Conservation (phyloP, 92 coral and sea anemone genomes). For the Parazoanthus darwini region DNA sequence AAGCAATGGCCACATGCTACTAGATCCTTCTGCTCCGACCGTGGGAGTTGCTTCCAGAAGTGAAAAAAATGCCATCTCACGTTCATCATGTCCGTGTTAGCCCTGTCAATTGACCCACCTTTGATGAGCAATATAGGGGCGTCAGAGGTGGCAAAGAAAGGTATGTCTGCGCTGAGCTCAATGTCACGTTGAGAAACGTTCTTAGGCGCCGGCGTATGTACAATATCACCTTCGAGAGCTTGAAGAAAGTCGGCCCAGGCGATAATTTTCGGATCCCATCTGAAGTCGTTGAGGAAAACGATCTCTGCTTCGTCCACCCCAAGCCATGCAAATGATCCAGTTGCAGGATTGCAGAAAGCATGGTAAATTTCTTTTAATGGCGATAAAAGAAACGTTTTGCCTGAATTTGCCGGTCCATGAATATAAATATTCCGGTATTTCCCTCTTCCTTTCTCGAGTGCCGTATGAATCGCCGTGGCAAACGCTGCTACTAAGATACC, state of each 20-base stretch:
- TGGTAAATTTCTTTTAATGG: background rate
- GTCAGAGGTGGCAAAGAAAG: conserved; percentile 51
- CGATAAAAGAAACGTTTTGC: background rate
- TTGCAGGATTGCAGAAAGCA: too few species aligned
- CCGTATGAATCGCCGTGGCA: conserved; percentile 1
- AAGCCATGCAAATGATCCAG: conserved; percentile 34
- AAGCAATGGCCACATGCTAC: too few species aligned
- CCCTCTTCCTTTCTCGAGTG: background rate
- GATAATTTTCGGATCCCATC: conserved; percentile 36
- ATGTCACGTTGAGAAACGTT: conserved; percentile 37
- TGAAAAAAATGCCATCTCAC: conserved; percentile 43
- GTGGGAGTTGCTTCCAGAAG: conserved; percentile 45
- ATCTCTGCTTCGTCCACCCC: conserved; percentile 38
- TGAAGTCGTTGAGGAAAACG: conserved; percentile 40
- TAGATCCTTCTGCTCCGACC: conserved; percentile 11
- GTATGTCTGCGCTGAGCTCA: conserved; percentile 39
- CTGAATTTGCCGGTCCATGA: too few species aligned
- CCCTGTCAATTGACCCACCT: conserved; percentile 41
- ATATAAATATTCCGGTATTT: too few species aligned
- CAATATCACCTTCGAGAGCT: conserved; percentile 47
- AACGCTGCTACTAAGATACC: conserved; percentile 5
- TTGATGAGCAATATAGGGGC: conserved; percentile 42
- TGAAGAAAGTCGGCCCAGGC: conserved; percentile 48
- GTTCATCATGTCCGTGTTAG: conserved; percentile 51
- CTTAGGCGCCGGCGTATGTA: conserved; percentile 46